phyloP scores from a whole-genome alignment of 1,140 invertebrate genomes.

The Halictus rubicundus region DNA sequence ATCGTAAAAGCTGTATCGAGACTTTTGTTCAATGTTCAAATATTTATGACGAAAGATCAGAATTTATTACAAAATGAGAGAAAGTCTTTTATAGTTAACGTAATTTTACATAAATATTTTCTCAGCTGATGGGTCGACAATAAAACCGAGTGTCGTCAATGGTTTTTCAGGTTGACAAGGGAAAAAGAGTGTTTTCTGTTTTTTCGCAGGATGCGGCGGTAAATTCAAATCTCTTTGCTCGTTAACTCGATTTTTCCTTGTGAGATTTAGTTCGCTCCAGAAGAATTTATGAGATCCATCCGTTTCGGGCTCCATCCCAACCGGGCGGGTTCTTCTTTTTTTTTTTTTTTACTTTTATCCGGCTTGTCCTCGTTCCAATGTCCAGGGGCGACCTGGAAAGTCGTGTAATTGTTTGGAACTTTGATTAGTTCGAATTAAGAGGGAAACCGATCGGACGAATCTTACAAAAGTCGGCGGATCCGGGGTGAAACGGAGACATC shows the following conservation, averaged over 20 bases:
- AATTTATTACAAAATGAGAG: too few species aligned
- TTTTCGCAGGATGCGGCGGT: background rate
- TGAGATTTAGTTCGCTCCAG: background rate
- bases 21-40: too few species aligned
- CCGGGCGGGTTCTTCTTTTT: background rate
- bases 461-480: background rate
- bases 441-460: background rate
- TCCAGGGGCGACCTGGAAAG: background rate
- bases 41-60: too few species aligned
- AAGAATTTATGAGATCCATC: background rate
- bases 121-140: too few species aligned
- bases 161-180: too few species aligned
- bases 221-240: background rate
- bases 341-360: background rate
- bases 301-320: background rate
- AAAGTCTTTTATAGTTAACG: too few species aligned
- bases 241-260: background rate
- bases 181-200: background rate
- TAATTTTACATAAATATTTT: too few species aligned
- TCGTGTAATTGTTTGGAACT: constrained; percentile 1
- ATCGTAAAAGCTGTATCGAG: too few species aligned
- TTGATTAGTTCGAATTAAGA: constrained; percentile 12
- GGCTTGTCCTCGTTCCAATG: background rate
- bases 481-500: background rate
- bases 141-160: too few species aligned